phyloP scores from a whole-genome alignment of 2,888 invertebrate genomes.

The Apamea anceps region DNA sequence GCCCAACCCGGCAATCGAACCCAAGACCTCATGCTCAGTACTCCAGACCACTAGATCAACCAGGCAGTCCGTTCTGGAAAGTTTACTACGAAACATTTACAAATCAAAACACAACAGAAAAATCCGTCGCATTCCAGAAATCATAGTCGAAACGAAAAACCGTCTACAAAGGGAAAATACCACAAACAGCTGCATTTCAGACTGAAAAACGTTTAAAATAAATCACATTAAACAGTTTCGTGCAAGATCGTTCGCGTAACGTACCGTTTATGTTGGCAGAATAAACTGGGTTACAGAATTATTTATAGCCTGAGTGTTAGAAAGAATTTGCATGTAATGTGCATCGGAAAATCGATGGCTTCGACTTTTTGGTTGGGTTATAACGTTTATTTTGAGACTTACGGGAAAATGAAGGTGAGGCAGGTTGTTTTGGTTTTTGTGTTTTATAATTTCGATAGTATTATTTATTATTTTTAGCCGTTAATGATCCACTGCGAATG shows the following conservation, averaged over 20 bases:
- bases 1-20: too few species aligned
- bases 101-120: not conserved
- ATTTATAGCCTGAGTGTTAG: slow-evolving; percentile 63
- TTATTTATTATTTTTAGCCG: too few species aligned
- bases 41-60: too few species aligned
- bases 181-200: slow-evolving; percentile 49
- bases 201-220: slow-evolving; percentile 65
- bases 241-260: slow-evolving; percentile 69
- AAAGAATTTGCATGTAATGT: slow-evolving; percentile 69
- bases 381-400: slow-evolving; percentile 6
- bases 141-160: slow-evolving; percentile 4
- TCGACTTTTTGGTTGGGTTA: slow-evolving; percentile 13
- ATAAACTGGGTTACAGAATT: slow-evolving; percentile 68
- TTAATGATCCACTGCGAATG: too few species aligned
- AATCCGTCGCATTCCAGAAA: not conserved
- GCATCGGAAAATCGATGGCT: slow-evolving; percentile 57
- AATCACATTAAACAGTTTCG: slow-evolving; percentile 68
- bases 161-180: slow-evolving; percentile 17
- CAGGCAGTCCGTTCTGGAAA: too few species aligned
- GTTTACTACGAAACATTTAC: not conserved
- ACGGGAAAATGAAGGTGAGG: not conserved
- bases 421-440: not conserved
- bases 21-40: too few species aligned
- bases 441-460: not conserved
- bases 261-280: slow-evolving; percentile 64